phyloP scores from a whole-genome alignment of 1,140 invertebrate genomes.

The Plodia interpunctella region DNA sequence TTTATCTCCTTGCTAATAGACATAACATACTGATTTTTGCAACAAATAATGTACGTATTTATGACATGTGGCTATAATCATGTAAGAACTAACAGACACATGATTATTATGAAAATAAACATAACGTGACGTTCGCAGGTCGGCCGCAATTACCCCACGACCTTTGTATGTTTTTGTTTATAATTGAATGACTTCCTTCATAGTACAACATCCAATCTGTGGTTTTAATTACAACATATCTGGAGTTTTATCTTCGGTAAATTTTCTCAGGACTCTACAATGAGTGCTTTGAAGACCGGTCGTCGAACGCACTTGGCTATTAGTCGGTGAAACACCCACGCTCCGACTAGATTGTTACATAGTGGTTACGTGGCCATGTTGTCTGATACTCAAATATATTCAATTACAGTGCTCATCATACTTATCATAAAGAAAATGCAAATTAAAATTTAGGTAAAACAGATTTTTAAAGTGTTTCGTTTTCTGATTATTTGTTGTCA shows the following conservation, averaged over 20 bases:
- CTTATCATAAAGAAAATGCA: too few species aligned
- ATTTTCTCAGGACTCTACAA: constrained; percentile 11
- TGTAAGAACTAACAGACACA: background rate
- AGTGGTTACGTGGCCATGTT: background rate
- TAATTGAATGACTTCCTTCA: constrained; percentile 8
- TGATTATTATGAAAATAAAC: background rate
- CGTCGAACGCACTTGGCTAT: background rate
- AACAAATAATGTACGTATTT: too few species aligned
- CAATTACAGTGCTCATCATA: too few species aligned
- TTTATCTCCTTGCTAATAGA: too few species aligned
- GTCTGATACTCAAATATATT: too few species aligned
- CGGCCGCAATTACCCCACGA: background rate
- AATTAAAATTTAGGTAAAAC: too few species aligned
- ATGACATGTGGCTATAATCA: background rate
- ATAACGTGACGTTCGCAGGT: background rate
- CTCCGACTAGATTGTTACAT: background rate
- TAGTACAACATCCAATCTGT: background rate
- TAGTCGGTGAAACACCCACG: background rate
- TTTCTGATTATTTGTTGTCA: too few species aligned
- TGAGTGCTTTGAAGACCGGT: background rate
- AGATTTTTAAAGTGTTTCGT: too few species aligned
- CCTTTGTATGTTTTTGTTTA: constrained; percentile 9
- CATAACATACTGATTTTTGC: too few species aligned
- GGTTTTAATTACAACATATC: background rate
- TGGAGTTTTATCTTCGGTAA: constrained; percentile 7